A percentile compares a stretch with the other conserved stretches of the same genome.
phyloP scores from a whole-genome alignment of 2,113 vertebrate species.

The Crotalus tigris region DNA sequence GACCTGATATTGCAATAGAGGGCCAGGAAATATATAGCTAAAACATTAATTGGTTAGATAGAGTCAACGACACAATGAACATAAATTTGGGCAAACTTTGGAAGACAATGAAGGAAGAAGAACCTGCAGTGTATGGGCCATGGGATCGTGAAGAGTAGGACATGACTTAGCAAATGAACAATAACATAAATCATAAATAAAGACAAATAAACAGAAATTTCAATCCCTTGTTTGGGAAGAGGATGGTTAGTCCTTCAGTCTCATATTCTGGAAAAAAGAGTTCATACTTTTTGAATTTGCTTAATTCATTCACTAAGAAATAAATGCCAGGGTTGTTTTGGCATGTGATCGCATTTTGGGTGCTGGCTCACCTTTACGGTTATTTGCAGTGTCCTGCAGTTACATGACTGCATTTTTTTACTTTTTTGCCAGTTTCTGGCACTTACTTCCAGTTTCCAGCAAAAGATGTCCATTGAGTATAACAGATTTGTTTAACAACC shows the following conservation, averaged over 20 bases:
- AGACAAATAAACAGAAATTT: neutral
- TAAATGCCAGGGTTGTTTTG: neutral
- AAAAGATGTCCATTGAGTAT: neutral
- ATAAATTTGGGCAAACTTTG: neutral
- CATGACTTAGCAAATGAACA: neutral
- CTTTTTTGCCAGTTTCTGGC: neutral
- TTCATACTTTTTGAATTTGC: neutral
- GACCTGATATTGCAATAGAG: neutral
- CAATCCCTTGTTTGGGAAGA: neutral
- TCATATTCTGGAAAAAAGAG: neutral
- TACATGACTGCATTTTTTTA: neutral
- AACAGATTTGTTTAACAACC: neutral
- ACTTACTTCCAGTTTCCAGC: neutral
- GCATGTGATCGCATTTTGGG: neutral
- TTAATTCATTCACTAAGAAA: neutral
- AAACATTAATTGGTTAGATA: neutral
- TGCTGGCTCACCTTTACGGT: neutral
- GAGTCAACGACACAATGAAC: neutral
- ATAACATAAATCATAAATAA: neutral
- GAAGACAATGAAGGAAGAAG: neutral
- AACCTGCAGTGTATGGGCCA: neutral
- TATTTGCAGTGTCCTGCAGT: neutral
- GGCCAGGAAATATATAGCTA: neutral
- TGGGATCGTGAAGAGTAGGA: neutral
- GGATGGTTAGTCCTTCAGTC: neutral